Base-by-base conservation (phyloP, 1,140 invertebrate genomes). In the Drosophila athabasca region DNA sequence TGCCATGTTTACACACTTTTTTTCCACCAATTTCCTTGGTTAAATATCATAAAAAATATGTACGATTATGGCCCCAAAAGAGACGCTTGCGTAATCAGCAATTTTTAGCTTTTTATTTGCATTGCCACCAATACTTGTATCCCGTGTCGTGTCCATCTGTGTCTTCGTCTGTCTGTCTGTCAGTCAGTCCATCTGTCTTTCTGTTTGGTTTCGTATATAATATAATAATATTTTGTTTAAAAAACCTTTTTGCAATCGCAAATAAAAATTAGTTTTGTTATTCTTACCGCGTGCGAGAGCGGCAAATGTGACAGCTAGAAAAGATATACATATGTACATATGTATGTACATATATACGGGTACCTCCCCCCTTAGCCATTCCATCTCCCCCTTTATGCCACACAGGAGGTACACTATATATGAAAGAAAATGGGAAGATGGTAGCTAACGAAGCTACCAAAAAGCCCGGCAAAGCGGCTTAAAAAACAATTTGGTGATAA, bases 11-110 rank as follows among this genome's bases (percentile, higher is more conserved):
- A 69, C 67, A 61, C 48, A 29, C 39, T 69, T 73, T 52, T 52
- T 71, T 48, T 51, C 50, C 58, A 62, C n/a, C 51, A 54, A 51
- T 55, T 74, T 73, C 51, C 59, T 73, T 22, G 15, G 9, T 22
- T 15, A 35, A 26, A 13, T 24, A 35, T 35, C 11, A 22, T 13
- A 13, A 43, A 57, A 53, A 73, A 58, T 51, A 58, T 73, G 62
- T 58, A 54, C 35, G 11, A 39, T 39, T 62, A 35, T 65, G 53
- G 48, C 53, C 64, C 31, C 35, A 39, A 50, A 43, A 52, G 17
- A 54, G 50, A 41, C 48, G 70, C 69, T 87, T 87, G 82, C 82
- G 82, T 82, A 87, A 87, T 88, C 83, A 76, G 70, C 83, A 67
- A 64, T 60, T 76, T 67, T 69, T 53, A 73, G 66, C 71, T 62